These are phyloP conservation scores for Scleropages formosus DNA, from an alignment of 2,797 vertebrate genomes.

Conservation along the genomic window DNA sequence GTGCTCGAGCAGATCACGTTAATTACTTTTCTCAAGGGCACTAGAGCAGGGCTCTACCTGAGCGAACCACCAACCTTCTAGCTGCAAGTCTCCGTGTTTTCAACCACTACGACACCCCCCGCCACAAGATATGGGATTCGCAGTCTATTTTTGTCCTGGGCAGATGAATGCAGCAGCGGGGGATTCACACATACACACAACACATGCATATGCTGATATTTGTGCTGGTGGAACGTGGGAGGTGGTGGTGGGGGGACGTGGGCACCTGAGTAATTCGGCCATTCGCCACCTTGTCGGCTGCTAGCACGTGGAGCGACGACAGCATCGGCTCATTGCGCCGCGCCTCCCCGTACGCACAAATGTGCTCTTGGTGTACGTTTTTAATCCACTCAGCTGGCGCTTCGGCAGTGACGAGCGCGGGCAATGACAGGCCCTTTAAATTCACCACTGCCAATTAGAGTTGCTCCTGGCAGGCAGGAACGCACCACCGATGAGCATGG, in stretches of 20 bases:
- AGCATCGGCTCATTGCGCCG: slow-evolving; percentile 18
- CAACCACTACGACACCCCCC: too few relatives aligned
- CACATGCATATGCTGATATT: slow-evolving; percentile 24
- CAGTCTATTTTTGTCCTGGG: not conserved
- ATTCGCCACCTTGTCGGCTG: slow-evolving; percentile 1
- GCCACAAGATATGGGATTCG: too few relatives aligned
- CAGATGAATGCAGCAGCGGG: slow-evolving; percentile 36
- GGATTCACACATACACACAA: slow-evolving; percentile 35
- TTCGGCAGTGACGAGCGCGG: slow-evolving; percentile 63
- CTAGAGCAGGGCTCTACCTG: too few relatives aligned
- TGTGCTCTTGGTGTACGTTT: slow-evolving; percentile 37
- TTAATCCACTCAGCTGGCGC: slow-evolving; percentile 47
- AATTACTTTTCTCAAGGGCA: too few relatives aligned
- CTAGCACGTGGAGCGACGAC: not conserved
- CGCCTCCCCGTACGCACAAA: slow-evolving; percentile 22
- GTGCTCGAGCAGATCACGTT: too few relatives aligned
- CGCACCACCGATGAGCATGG: slow-evolving; percentile 61
- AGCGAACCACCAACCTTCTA: too few relatives aligned
- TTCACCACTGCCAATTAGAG: slow-evolving; percentile 76
- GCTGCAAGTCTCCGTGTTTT: too few relatives aligned
- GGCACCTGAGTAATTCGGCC: slow-evolving; percentile 19
- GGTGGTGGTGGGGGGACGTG: not conserved
- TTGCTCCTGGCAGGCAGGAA: slow-evolving; percentile 61
- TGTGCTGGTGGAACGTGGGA: not conserved
- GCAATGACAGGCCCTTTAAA: slow-evolving; percentile 73